Conservation (phyloP, 2,888 invertebrate genomes). For the Digitonthophagus gazella region DNA sequence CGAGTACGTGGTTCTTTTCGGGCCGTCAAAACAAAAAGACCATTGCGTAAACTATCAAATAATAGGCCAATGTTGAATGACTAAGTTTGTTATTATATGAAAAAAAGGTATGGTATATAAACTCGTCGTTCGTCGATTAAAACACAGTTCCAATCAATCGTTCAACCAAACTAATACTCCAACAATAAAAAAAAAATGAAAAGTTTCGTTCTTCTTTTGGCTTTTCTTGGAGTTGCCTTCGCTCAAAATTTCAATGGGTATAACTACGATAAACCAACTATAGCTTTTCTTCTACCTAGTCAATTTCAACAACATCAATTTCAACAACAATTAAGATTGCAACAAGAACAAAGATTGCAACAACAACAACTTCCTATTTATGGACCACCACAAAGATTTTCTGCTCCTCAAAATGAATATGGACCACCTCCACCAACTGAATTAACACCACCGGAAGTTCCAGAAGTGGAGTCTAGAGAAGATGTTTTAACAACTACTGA, state of each 20-base stretch:
- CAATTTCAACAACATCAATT: too few relatives aligned
- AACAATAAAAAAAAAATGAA: conserved; percentile 17
- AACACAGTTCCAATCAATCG: not conserved
- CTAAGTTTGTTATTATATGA: conserved; percentile 11
- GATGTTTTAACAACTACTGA: conserved; percentile 51
- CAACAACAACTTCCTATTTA: conserved; percentile 50
- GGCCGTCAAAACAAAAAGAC: not conserved
- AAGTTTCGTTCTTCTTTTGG: not conserved
- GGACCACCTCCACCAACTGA: conserved; percentile 42
- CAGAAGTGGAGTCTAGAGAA: not conserved
- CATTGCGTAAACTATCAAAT: conserved; percentile 9
- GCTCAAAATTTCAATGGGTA: conserved; percentile 2
- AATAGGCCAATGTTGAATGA: conserved; percentile 22
- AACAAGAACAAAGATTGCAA: too few relatives aligned
- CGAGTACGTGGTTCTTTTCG: conserved; percentile 21
- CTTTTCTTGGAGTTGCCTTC: conserved; percentile 12
- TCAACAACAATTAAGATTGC: conserved; percentile 14
- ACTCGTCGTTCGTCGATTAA: not conserved
- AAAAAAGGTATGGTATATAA: conserved; percentile 13
- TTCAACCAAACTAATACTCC: not conserved
- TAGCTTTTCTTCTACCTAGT: conserved; percentile 25
- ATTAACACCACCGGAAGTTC: conserved; percentile 1
- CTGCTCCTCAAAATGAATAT: conserved; percentile 39
- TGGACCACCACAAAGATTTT: conserved; percentile 48
- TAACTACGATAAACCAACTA: conserved; percentile 24